A percentile compares a stretch with the other conserved stretches of the same genome.
phyloP scores from a whole-genome alignment of 2,797 vertebrate species.

The Pachyuromys duprasi region DNA sequence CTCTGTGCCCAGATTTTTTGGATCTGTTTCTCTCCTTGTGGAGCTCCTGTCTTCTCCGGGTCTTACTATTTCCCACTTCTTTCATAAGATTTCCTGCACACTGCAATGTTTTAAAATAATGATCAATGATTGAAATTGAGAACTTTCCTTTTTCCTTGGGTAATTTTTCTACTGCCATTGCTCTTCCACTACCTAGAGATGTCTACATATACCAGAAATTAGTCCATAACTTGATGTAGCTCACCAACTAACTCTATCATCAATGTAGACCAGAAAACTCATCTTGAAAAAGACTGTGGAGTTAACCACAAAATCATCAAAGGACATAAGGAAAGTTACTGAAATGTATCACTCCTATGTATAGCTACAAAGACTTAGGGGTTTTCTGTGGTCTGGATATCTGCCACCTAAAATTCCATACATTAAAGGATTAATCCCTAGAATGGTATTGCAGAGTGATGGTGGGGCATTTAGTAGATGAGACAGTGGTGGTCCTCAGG shows the following conservation, averaged over 20 bases:
- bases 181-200: neutral
- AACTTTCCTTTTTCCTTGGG: neutral
- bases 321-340: neutral
- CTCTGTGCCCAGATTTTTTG: too few species aligned
- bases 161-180: neutral
- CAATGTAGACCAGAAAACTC: neutral
- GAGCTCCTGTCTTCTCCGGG: too few species aligned
- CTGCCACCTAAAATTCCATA: neutral
- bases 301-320: neutral
- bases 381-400: neutral
- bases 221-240: neutral
- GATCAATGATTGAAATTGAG: neutral
- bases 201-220: neutral
- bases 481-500: neutral
- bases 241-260: neutral
- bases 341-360: neutral
- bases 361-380: neutral
- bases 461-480: neutral
- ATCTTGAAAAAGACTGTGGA: neutral
- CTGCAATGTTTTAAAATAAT: neutral
- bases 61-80: too few species aligned
- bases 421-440: neutral
- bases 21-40: too few species aligned
- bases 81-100: too few species aligned
- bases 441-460: accelerated